Conservation (phyloP, 2,797 vertebrate genomes). For the Semotilus atromaculatus region DNA sequence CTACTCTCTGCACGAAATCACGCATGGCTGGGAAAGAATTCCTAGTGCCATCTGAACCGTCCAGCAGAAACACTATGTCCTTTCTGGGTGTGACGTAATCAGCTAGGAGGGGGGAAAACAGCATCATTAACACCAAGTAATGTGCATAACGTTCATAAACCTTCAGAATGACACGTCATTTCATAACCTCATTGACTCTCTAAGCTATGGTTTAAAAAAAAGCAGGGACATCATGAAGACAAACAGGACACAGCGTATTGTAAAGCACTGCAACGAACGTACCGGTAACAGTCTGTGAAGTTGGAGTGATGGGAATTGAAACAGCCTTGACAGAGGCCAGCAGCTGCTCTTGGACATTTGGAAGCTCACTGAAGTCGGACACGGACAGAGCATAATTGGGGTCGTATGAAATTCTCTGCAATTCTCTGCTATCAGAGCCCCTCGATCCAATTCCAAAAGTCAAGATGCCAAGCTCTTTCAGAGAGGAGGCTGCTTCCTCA, state of each 20-base stretch:
- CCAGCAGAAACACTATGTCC: slow-evolving; percentile 88
- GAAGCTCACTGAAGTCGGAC: slow-evolving; percentile 59
- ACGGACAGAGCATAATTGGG: slow-evolving; percentile 54
- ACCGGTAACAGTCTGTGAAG: neutral
- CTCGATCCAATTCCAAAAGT: slow-evolving; percentile 64
- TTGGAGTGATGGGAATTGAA: neutral
- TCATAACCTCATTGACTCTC: slow-evolving; percentile 72
- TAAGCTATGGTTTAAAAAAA: slow-evolving; percentile 63
- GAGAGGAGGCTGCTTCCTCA: slow-evolving; percentile 25
- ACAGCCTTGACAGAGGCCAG: neutral
- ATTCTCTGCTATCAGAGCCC: slow-evolving; percentile 64
- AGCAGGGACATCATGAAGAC: neutral
- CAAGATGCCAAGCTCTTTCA: slow-evolving; percentile 62
- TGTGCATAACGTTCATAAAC: slow-evolving; percentile 47
- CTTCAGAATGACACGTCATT: neutral
- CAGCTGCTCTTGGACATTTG: slow-evolving; percentile 56
- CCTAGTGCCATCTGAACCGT: slow-evolving; percentile 81
- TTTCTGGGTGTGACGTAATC: slow-evolving; percentile 65
- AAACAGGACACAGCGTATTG: neutral
- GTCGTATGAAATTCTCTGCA: slow-evolving; percentile 59
- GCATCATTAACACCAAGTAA: neutral
- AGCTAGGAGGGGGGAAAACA: neutral
- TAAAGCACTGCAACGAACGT: neutral
- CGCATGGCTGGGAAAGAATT: slow-evolving; percentile 78
- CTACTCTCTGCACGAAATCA: slow-evolving; percentile 71